These are phyloP conservation scores for Aleiodes sp. DNA, from an alignment of 1,140 invertebrate species.

Conservation along the genomic window DNA sequence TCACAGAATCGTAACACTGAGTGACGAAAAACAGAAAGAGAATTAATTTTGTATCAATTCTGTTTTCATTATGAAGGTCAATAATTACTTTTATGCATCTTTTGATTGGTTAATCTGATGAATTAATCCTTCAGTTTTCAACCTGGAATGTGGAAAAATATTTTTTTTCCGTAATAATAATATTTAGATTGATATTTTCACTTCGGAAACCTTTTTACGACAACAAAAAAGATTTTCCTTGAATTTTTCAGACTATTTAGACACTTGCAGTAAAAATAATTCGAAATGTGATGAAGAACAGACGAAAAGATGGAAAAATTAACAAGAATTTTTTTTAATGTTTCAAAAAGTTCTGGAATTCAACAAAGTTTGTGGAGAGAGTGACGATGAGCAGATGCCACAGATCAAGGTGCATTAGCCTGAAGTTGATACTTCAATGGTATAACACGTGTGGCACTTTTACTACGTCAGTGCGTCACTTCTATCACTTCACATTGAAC, in stretches of 20 bases:
- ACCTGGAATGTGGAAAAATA: too few relatives aligned
- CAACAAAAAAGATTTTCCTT: too few relatives aligned
- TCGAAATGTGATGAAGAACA: not conserved
- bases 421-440: not conserved
- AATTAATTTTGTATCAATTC: not conserved
- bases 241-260: too few relatives aligned
- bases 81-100: not conserved
- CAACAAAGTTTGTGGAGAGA: not conserved
- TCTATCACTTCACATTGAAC: not conserved
- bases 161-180: too few relatives aligned
- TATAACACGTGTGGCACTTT: not conserved
- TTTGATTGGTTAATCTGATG: too few relatives aligned
- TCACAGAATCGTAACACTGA: not conserved
- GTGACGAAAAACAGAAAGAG: not conserved
- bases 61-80: not conserved
- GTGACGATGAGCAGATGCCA: constrained; percentile 5
- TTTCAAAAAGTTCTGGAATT: not conserved
- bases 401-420: constrained; percentile 9
- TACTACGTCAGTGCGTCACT: not conserved
- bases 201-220: too few relatives aligned
- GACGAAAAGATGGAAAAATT: not conserved
- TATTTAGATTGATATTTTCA: too few relatives aligned
- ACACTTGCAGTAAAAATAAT: too few relatives aligned
- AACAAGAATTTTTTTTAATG: too few relatives aligned
- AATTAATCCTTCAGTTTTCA: too few relatives aligned